Evolutionary conservation across 2,888 invertebrate species (phyloP).

Genomic region (Diaprepes abbreviatus): DNA sequence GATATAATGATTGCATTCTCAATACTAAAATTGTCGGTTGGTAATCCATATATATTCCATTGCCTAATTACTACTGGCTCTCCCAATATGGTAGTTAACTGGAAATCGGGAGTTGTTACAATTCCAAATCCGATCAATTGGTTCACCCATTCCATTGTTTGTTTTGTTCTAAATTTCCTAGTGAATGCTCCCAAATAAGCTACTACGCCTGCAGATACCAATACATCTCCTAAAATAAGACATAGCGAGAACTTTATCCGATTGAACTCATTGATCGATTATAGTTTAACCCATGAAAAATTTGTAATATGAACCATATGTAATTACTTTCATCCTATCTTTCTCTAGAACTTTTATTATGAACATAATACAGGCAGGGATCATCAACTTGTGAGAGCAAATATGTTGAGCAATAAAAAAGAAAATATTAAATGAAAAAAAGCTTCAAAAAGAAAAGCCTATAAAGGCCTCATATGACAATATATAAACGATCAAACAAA

Average conservation of each 20-base stretch:
- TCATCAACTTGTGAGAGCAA: no score
- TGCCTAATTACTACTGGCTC: conserved; percentile 90
- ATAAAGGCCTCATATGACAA: no score
- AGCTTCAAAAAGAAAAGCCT: no score
- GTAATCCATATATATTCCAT: conserved; percentile 93
- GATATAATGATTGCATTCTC: conserved; percentile 94
- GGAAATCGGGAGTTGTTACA: conserved; percentile 83
- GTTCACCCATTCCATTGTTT: conserved; percentile 82
- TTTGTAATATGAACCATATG: no score
- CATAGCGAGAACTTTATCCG: neutral
- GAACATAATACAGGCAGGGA: no score
- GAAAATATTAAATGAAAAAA: no score
- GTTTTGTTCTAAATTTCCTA: conserved; percentile 76
- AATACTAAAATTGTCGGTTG: conserved; percentile 89
- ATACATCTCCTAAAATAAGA: conserved; percentile 79
- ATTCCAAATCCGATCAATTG: conserved; percentile 79
- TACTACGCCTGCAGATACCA: conserved; percentile 90
- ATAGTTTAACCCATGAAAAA: no score
- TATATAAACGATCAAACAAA: no score
- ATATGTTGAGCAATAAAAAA: no score
- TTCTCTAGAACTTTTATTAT: no score
- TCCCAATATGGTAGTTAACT: conserved; percentile 84
- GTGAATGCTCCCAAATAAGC: conserved; percentile 94
- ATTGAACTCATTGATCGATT: no score
- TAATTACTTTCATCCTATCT: no score